Conservation (phyloP, 23 tunicate species). For the Halocynthia aurantium region DNA sequence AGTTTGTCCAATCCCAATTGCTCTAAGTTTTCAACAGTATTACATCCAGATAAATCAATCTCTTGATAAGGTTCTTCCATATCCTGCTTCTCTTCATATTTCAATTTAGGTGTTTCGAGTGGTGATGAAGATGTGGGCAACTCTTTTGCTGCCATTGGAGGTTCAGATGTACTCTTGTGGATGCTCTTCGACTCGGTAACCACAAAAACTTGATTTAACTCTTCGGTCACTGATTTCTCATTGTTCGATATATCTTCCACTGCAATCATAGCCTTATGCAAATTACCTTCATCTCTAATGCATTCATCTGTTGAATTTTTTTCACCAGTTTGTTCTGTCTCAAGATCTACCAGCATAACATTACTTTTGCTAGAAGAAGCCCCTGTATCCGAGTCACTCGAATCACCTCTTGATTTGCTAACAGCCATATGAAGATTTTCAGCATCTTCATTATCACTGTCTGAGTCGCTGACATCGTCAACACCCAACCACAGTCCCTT, state of each 20-base stretch:
- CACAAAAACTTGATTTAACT: background rate
- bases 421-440: background rate
- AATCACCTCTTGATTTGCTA: background rate
- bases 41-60: background rate
- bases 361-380: background rate
- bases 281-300: background rate
- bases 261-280: background rate
- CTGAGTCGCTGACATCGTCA: constrained; percentile 38
- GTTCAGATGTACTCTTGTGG: too few species aligned
- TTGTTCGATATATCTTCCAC: background rate
- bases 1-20: background rate
- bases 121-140: too few species aligned
- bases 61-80: background rate
- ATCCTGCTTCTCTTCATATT: too few species aligned
- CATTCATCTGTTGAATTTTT: background rate
- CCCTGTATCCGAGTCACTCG: background rate
- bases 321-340: background rate
- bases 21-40: background rate
- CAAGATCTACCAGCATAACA: background rate
- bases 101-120: too few species aligned
- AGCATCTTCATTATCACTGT: constrained; percentile 20
- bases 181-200: too few species aligned
- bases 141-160: too few species aligned
- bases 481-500: constrained; percentile 48
- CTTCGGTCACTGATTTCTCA: background rate